phyloP scores from a whole-genome alignment of 2,113 vertebrate species.

The Dipodomys spectabilis region DNA sequence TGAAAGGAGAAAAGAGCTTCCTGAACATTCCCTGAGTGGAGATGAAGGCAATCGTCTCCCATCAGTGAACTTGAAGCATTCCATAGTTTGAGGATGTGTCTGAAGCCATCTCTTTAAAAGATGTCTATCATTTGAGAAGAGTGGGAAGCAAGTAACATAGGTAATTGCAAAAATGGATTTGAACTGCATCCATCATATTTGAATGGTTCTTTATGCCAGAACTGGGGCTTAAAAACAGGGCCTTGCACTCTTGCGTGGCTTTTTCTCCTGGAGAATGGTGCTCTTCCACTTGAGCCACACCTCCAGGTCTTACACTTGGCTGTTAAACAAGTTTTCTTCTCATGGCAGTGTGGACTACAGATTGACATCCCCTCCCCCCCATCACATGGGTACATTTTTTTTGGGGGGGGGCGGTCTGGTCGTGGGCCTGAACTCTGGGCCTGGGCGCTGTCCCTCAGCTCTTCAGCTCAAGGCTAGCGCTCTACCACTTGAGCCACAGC shows the following conservation, averaged over 20 bases:
- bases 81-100: slow-evolving; percentile 2
- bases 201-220: not conserved
- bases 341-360: not conserved
- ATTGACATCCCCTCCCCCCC: no score
- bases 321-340: slow-evolving; percentile 29
- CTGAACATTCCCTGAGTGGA: not conserved
- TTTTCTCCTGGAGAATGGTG: no score
- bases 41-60: not conserved
- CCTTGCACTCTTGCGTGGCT: no score
- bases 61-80: not conserved
- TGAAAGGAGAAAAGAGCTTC: not conserved
- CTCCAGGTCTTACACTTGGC: not conserved
- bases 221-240: no score
- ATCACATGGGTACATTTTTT: not conserved
- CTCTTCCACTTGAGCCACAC: no score
- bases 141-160: slow-evolving; percentile 1
- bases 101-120: not conserved
- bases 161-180: slow-evolving; percentile 42
- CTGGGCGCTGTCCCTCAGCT: no score
- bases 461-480: no score
- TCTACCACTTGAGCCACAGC: no score
- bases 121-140: slow-evolving; percentile 8
- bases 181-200: not conserved
- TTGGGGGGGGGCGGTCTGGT: no score
- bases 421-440: no score